phyloP scores from a whole-genome alignment of 2,113 vertebrate species.

The Macquaria australasica region DNA sequence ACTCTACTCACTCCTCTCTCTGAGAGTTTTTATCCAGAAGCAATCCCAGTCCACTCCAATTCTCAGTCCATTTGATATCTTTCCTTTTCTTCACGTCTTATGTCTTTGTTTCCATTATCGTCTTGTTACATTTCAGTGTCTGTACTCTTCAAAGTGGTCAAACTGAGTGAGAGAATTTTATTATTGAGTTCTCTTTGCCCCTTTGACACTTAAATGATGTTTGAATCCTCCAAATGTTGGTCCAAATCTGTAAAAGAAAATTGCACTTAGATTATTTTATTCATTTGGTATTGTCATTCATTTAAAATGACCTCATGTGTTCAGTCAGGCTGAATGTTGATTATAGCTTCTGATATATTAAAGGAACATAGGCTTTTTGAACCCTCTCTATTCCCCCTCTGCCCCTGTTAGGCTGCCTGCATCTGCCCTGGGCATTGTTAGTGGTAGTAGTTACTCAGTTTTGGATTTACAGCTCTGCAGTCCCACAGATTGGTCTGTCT shows the following conservation, averaged over 20 bases:
- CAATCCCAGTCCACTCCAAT: background rate
- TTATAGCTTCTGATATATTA: slow-evolving; percentile 30
- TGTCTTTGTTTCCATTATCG: slow-evolving; percentile 18
- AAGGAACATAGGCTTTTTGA: slow-evolving; percentile 71
- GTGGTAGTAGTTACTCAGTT: slow-evolving; percentile 65
- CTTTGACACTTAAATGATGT: slow-evolving; percentile 4
- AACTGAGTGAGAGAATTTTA: slow-evolving; percentile 3
- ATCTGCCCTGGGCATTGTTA: slow-evolving; percentile 75
- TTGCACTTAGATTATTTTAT: background rate
- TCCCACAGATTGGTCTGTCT: slow-evolving; percentile 79
- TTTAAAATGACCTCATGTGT: slow-evolving; percentile 35
- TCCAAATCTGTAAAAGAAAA: slow-evolving; percentile 1
- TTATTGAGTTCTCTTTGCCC: background rate
- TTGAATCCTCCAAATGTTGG: background rate
- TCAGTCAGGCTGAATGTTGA: slow-evolving; percentile 12
- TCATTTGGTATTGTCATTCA: slow-evolving; percentile 2
- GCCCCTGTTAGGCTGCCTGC: slow-evolving; percentile 51
- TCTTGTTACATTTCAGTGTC: slow-evolving; percentile 5
- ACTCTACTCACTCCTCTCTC: slow-evolving; percentile 23
- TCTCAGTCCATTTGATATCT: slow-evolving; percentile 24
- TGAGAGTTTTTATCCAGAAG: slow-evolving; percentile 26
- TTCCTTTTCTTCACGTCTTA: slow-evolving; percentile 9
- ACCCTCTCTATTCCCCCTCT: slow-evolving; percentile 16
- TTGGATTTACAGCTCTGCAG: slow-evolving; percentile 82
- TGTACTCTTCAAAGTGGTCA: background rate